phyloP scores from a whole-genome alignment of 2,888 invertebrate genomes.

The Drosophila mettleri region DNA sequence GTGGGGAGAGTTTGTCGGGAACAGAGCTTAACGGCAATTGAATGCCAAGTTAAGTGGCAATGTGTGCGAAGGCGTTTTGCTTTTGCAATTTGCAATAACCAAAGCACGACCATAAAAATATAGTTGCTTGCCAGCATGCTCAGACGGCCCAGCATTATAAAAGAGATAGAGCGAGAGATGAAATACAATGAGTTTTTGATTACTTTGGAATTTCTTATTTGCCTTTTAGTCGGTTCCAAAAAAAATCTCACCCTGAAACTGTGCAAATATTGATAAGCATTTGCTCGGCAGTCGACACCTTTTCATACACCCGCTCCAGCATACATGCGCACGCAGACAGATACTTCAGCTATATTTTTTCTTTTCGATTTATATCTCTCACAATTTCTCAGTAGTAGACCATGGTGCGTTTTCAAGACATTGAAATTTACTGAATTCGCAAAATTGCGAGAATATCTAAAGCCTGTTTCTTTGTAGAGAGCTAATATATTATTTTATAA shows the following conservation, averaged over 20 bases:
- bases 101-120: constrained; percentile 76
- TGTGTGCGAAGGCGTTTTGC: constrained; percentile 77
- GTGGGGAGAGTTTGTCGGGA: constrained; percentile 4
- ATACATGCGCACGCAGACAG: background rate
- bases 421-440: constrained; percentile 42
- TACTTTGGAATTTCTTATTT: constrained; percentile 80
- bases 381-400: constrained; percentile 42
- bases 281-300: constrained; percentile 38
- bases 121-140: constrained; percentile 61
- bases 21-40: constrained; percentile 74
- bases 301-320: constrained; percentile 24
- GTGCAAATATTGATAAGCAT: constrained; percentile 79
- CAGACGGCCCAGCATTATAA: constrained; percentile 13
- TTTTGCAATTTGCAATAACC: constrained; percentile 80
- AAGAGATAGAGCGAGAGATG: constrained; percentile 26
- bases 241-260: constrained; percentile 62
- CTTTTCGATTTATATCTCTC: constrained; percentile 63
- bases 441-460: constrained; percentile 5
- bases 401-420: constrained; percentile 28
- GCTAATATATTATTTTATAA: too few species aligned
- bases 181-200: constrained; percentile 77
- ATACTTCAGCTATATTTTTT: constrained; percentile 24
- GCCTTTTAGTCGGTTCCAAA: constrained; percentile 59
- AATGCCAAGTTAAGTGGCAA: constrained; percentile 77
- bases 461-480: too few species aligned